Evolutionary conservation across 2,797 vertebrate species (phyloP).

Genomic region (Acrocephalus scirpaceus): DNA sequence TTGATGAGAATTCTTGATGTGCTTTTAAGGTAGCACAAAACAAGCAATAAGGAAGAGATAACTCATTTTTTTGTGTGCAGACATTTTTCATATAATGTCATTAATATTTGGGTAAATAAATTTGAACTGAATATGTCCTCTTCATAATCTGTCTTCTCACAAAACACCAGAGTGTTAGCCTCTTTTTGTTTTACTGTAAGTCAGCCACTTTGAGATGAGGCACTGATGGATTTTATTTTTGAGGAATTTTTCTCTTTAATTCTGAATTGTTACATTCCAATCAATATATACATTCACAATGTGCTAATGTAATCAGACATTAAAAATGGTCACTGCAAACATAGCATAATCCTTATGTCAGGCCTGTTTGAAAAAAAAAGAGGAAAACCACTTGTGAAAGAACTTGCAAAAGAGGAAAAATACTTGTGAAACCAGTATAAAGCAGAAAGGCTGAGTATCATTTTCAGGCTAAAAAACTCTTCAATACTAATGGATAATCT

Average conservation of each 20-base stretch:
- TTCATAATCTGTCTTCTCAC: not conserved
- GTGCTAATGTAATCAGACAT: not conserved
- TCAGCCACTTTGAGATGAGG: not conserved
- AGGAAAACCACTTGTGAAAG: not conserved
- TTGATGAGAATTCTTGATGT: not conserved
- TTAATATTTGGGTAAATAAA: not conserved
- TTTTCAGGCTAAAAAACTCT: not conserved
- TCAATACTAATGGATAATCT: not conserved
- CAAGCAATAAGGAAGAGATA: not conserved
- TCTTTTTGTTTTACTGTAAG: not conserved
- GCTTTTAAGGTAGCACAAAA: not conserved
- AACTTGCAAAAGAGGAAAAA: not conserved
- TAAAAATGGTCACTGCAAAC: not conserved
- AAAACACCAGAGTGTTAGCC: not conserved
- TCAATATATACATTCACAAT: not conserved
- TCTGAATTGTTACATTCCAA: not conserved
- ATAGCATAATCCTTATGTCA: not conserved
- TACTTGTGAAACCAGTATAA: not conserved
- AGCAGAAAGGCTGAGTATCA: not conserved
- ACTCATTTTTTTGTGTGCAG: not conserved
- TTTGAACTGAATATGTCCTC: not conserved
- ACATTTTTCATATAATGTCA: not conserved
- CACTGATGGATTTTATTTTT: not conserved
- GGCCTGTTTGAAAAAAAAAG: not conserved
- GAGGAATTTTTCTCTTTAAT: not conserved